Conservation (phyloP, 2,797 vertebrate genomes). For the Chlorospingus flavigularis region DNA sequence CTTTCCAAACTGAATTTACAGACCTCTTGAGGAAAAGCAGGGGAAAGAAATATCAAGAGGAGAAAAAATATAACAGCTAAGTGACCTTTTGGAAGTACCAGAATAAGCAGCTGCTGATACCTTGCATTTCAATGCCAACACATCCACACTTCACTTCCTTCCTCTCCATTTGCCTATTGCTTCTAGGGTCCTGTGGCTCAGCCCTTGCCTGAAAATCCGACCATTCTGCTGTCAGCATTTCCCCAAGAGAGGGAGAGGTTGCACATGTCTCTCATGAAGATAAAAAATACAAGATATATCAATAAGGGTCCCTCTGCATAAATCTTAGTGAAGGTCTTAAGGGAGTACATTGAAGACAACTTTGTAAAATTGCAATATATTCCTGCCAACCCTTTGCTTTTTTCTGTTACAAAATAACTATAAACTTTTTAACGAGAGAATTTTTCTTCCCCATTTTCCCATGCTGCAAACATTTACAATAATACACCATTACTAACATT, state of each 20-base stretch:
- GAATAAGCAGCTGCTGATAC: neutral
- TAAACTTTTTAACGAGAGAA: neutral
- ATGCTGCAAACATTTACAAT: neutral
- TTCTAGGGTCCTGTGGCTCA: neutral
- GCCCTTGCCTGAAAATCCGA: neutral
- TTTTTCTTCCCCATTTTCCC: neutral
- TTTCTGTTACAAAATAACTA: neutral
- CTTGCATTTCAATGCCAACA: neutral
- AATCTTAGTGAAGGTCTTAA: neutral
- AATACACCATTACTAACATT: neutral
- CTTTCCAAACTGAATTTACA: neutral
- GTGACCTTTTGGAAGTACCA: neutral
- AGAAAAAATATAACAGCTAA: neutral
- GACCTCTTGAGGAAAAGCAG: neutral
- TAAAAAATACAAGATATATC: neutral
- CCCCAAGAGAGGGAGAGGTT: neutral
- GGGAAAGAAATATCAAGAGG: neutral
- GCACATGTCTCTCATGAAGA: too few relatives aligned
- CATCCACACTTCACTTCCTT: neutral
- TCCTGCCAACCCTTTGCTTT: fast-evolving
- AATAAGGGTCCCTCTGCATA: neutral
- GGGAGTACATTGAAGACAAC: neutral
- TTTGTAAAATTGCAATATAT: neutral
- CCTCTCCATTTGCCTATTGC: neutral
- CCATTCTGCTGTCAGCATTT: neutral